Percentiles rank a stretch among this genome's conserved stretches.
Evolutionary conservation across 2,113 vertebrate species (phyloP).

Genomic region (Lepisosteus osseus): DNA sequence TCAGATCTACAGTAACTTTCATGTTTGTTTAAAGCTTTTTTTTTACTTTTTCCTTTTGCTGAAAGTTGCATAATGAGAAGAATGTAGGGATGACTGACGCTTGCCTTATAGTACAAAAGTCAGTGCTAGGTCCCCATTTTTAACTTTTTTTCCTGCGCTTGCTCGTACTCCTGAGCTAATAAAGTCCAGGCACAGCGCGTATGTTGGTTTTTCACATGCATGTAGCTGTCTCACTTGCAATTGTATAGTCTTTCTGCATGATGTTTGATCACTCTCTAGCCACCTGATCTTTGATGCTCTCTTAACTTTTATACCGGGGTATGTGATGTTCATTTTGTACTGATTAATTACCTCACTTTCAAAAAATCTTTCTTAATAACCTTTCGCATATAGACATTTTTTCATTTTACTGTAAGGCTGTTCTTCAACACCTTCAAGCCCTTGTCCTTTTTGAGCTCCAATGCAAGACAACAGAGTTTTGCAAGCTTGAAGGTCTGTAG

Average conservation of each 20-base stretch:
- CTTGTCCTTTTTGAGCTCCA: background rate
- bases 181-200: background rate
- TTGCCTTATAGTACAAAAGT: slow-evolving; percentile 22
- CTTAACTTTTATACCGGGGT: background rate
- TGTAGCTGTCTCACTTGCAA: background rate
- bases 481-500: background rate
- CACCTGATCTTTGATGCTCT: background rate
- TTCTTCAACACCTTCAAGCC: background rate
- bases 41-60: no score
- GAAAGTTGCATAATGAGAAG: slow-evolving; percentile 1
- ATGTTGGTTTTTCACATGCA: background rate
- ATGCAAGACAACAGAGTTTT: background rate
- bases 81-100: slow-evolving; percentile 24
- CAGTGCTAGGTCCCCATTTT: background rate
- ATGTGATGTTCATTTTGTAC: slow-evolving; percentile 7
- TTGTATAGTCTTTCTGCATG: background rate
- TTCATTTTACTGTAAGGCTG: background rate
- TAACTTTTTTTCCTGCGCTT: background rate
- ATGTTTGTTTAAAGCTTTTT: no score
- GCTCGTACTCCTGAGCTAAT: background rate
- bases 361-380: background rate
- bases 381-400: background rate
- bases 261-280: background rate
- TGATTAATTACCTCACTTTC: background rate
- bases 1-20: no score